A percentile compares a stretch with the other conserved stretches of the same genome.
phyloP scores from a whole-genome alignment of 2,797 vertebrate genomes.

The Falco novaeseelandiae region DNA sequence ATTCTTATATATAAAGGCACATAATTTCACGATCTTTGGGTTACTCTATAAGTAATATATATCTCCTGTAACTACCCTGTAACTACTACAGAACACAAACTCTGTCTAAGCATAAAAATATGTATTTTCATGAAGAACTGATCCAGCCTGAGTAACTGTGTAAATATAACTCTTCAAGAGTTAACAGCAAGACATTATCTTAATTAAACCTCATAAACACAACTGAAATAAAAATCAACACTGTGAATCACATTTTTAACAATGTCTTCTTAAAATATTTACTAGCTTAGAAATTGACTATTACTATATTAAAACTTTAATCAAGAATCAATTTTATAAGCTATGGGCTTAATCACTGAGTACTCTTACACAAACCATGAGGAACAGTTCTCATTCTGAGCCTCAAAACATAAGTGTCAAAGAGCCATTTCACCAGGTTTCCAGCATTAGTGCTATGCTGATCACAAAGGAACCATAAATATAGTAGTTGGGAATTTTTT shows the following conservation, averaged over 20 bases:
- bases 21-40: neutral
- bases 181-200: neutral
- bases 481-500: neutral
- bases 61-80: neutral
- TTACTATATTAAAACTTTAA: conserved; percentile 21
- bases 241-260: neutral
- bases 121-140: neutral
- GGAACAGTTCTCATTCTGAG: neutral
- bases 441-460: neutral
- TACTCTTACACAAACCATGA: neutral
- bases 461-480: neutral
- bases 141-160: neutral
- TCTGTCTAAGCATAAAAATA: neutral
- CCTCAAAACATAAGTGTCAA: neutral
- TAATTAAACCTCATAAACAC: conserved; percentile 5
- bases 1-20: neutral
- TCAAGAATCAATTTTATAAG: conserved; percentile 1
- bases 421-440: neutral
- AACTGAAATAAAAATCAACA: conserved; percentile 23
- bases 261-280: neutral
- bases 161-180: neutral
- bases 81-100: neutral
- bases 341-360: neutral
- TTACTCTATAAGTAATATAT: neutral
- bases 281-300: neutral